Percentiles rank a stretch among this genome's conserved stretches.
phyloP scores from a whole-genome alignment of 2,888 invertebrate genomes.

The Drosophila pseudotalamancana region DNA sequence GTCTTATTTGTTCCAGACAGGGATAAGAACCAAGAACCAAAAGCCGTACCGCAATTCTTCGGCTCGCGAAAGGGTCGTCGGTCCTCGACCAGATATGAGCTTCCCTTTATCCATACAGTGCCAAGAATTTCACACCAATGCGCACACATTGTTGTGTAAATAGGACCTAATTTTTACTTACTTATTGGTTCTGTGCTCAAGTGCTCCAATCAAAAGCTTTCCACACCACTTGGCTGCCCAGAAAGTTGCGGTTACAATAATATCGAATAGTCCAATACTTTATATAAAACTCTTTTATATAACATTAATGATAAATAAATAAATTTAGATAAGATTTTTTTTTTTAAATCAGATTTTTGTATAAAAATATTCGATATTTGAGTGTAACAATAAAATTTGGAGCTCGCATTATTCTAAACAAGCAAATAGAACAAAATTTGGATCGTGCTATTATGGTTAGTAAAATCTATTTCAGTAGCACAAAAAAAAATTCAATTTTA shows the following conservation, averaged over 20 bases:
- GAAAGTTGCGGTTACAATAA: no score
- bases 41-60: not conserved
- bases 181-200: slow-evolving; percentile 38
- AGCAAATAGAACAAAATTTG: no score
- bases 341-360: no score
- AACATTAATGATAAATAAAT: no score
- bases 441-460: no score
- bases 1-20: slow-evolving; percentile 62
- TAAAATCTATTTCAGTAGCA: no score
- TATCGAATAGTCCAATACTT: not conserved
- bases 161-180: slow-evolving; percentile 60
- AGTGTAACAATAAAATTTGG: no score
- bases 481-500: no score
- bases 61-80: slow-evolving; percentile 25
- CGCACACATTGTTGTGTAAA: slow-evolving; percentile 63
- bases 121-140: slow-evolving; percentile 65
- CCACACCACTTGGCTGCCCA: slow-evolving; percentile 36
- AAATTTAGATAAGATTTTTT: no score
- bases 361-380: no score
- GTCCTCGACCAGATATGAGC: not conserved
- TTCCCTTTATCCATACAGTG: slow-evolving; percentile 10
- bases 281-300: no score
- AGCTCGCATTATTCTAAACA: no score
- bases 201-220: slow-evolving; percentile 44
- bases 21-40: slow-evolving; percentile 21